These are phyloP conservation scores for Jacana jacana DNA, from an alignment of 2,113 vertebrate genomes.

Conservation along the genomic window DNA sequence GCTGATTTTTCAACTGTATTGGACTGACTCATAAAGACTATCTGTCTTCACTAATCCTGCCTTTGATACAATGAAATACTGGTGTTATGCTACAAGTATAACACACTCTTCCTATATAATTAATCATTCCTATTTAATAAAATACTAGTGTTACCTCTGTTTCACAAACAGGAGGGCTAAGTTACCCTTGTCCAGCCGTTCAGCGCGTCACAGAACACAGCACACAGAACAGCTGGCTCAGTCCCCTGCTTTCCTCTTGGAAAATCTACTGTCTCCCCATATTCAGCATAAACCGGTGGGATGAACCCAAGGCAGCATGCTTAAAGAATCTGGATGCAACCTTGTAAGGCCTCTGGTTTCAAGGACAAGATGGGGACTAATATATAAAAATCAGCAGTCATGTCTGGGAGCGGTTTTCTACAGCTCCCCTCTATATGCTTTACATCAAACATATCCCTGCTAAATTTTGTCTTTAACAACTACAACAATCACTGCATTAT, in stretches of 20 bases:
- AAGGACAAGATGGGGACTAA: not conserved
- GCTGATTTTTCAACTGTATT: not conserved
- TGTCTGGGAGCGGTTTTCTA: not conserved
- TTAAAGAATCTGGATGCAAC: not conserved
- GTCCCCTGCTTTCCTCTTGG: not conserved
- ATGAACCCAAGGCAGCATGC: not conserved
- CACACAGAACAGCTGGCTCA: not conserved
- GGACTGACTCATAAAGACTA: not conserved
- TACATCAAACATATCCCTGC: slow-evolving; percentile 25
- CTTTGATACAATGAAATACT: not conserved
- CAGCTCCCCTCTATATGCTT: not conserved
- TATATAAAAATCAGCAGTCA: not conserved
- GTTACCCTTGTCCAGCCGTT: not conserved
- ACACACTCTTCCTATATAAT: not conserved
- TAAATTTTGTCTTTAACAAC: slow-evolving; percentile 57
- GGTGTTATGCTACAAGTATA: not conserved
- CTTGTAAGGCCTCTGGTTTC: not conserved
- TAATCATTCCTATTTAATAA: not conserved
- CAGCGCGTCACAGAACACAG: not conserved
- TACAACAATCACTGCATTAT: slow-evolving; percentile 37
- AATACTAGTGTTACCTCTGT: not conserved
- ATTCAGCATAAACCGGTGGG: not conserved
- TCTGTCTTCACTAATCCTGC: not conserved
- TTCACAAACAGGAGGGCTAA: not conserved
- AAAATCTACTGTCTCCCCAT: not conserved